Evolutionary conservation across 2,888 invertebrate species (phyloP), one percentile per base, ranked within the genome.

Genomic region (Epirrhoe alternata): DNA sequence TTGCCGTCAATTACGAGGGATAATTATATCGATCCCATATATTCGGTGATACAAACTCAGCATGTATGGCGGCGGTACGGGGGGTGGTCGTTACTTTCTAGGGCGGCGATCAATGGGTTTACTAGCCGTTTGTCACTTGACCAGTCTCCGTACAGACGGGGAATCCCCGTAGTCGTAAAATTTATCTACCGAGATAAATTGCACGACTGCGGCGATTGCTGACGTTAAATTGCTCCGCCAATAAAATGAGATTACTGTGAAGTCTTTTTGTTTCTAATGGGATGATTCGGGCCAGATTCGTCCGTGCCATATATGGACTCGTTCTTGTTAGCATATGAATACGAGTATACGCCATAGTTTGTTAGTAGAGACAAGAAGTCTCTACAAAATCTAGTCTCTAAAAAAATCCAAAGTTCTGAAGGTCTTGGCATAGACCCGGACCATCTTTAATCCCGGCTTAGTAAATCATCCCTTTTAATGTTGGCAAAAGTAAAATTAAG

Each of bases 231-330:
- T 14, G 35, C 49, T 62, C 35, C 61, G 61, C 60, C 12, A 60
- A 54, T 61, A 69, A 70, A 72, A 72, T 70, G 73, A 74, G 71
- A 75, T 75, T 76, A 30, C 68, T 58, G 57, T 59, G 62, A 62
- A 71, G 65, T 69, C 73, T 68, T 72, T 65, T 69, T 52, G 61
- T 64, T 57, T 67, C 42, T 51, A 59, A 63, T 56, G 55, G 16
- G 47, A 16, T 16, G 6, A 47, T 16, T 47, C 47, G 14, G 12
- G 14, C n/a, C 8, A 4, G 38, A 42, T 42, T 33, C 5, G 33
- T 33, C 7, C 33, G 33, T 12, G 38, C 38, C 38, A 4, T 35
- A 8, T 10, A 8, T 8, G 8, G 35, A 10, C 7, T 35, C 8
- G 8, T 35, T 24, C 24, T 7, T 42, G 12, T 12, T 12, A 42